These are phyloP conservation scores for Rhinopomastus cyanomelas DNA, from an alignment of 2,113 vertebrate species.

Conservation along the genomic window DNA sequence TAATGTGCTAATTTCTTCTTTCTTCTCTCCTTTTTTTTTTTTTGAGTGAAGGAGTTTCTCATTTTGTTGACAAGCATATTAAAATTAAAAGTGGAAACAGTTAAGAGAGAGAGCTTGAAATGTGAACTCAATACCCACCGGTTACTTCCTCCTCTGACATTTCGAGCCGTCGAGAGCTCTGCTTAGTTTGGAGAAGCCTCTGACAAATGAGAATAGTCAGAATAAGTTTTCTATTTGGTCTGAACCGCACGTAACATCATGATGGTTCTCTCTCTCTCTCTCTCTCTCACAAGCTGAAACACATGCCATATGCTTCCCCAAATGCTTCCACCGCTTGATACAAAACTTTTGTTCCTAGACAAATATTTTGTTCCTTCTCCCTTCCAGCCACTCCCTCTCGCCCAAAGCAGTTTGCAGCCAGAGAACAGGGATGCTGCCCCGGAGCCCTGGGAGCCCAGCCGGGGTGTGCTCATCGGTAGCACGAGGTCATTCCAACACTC, in stretches of 20 bases:
- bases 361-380: slow-evolving; percentile 23
- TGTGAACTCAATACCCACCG: slow-evolving; percentile 19
- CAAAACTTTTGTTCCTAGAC: background rate
- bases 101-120: slow-evolving; percentile 23
- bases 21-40: background rate
- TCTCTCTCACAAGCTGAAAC: slow-evolving; percentile 41
- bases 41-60: slow-evolving; percentile 20
- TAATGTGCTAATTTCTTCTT: slow-evolving; percentile 62
- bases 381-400: background rate
- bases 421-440: background rate
- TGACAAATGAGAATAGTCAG: slow-evolving; percentile 72
- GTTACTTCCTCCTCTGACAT: slow-evolving; percentile 40
- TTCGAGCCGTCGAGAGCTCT: slow-evolving; percentile 51
- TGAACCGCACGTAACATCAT: slow-evolving; percentile 50
- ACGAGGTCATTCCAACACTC: slow-evolving; percentile 22
- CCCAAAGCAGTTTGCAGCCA: background rate
- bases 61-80: slow-evolving; percentile 58
- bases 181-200: slow-evolving; percentile 67
- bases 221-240: slow-evolving; percentile 72
- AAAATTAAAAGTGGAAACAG: slow-evolving; percentile 57
- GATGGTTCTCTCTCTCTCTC: background rate
- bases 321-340: slow-evolving; percentile 34
- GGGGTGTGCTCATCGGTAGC: background rate
- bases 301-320: slow-evolving; percentile 53
- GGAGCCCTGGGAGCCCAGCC: background rate